Percentiles rank a stretch among this genome's conserved stretches.
These are phyloP conservation scores for Holcopasites calliopsidis DNA, from an alignment of 1,140 invertebrate genomes.

Conservation along the genomic window DNA sequence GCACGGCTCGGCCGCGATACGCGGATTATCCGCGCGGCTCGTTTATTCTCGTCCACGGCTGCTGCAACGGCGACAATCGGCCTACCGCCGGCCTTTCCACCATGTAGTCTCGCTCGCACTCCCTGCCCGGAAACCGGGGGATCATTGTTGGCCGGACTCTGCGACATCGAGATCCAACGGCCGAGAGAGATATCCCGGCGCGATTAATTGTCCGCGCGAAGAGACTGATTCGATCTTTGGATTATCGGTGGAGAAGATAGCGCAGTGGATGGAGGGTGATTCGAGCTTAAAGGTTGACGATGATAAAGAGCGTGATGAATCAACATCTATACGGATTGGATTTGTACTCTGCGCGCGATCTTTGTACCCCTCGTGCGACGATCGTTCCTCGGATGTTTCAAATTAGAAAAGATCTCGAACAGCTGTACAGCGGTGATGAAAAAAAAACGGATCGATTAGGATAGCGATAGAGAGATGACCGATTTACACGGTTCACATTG, in stretches of 20 bases:
- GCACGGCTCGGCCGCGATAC: slow-evolving; percentile 32
- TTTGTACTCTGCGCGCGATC: too few relatives aligned
- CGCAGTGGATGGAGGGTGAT: neutral
- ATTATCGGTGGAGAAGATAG: neutral
- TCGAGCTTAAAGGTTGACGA: too few relatives aligned
- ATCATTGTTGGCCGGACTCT: neutral
- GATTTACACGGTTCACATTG: too few relatives aligned
- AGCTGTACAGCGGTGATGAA: neutral
- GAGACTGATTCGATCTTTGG: neutral
- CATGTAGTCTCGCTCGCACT: neutral
- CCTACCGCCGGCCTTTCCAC: neutral
- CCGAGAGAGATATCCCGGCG: neutral
- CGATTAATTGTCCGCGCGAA: slow-evolving; percentile 1
- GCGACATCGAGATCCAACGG: neutral
- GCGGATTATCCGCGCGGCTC: slow-evolving; percentile 47
- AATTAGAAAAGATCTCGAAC: too few relatives aligned
- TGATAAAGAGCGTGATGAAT: too few relatives aligned
- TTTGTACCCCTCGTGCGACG: too few relatives aligned
- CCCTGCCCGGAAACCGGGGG: neutral
- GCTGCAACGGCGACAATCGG: slow-evolving; percentile 42
- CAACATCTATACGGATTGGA: too few relatives aligned
- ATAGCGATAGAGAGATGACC: neutral
- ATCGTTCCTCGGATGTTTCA: too few relatives aligned
- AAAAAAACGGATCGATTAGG: neutral
- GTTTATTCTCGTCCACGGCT: slow-evolving; percentile 38